phyloP scores from a whole-genome alignment of 2,888 invertebrate species.

The Stenchaetothrips biformis region DNA sequence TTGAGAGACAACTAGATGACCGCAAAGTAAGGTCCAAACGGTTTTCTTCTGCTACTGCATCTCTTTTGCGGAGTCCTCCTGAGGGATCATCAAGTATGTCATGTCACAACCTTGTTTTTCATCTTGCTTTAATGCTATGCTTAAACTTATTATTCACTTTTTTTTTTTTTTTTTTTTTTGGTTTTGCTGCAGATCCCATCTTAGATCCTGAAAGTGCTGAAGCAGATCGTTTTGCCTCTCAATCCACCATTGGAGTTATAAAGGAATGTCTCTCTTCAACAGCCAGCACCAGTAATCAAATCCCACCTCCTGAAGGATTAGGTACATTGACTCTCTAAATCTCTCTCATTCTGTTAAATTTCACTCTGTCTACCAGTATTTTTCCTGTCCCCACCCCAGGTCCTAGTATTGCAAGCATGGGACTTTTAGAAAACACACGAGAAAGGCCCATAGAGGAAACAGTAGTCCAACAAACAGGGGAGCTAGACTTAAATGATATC shows the following conservation, averaged over 20 bases:
- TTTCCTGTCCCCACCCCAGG: slow-evolving; percentile 32
- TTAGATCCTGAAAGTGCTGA: slow-evolving; percentile 45
- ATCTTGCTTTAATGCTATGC: slow-evolving; percentile 19
- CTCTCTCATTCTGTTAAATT: no score
- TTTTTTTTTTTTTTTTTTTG: slow-evolving; percentile 30
- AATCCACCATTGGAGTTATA: slow-evolving; percentile 48
- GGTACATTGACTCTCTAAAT: slow-evolving; percentile 30
- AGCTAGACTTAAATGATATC: slow-evolving; percentile 66
- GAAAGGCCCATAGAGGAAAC: slow-evolving; percentile 34
- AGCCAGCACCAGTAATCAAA: not conserved
- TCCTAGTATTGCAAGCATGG: slow-evolving; percentile 65
- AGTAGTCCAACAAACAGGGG: slow-evolving; percentile 46
- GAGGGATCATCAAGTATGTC: not conserved
- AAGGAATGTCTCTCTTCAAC: slow-evolving; percentile 46
- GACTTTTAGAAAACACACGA: slow-evolving; percentile 49
- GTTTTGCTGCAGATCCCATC: slow-evolving; percentile 40
- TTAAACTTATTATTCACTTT: not conserved
- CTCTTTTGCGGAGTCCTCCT: not conserved
- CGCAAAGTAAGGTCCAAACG: slow-evolving; percentile 51
- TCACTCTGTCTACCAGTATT: no score
- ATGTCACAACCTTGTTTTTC: no score
- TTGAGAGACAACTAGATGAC: slow-evolving; percentile 72
- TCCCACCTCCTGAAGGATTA: slow-evolving; percentile 30
- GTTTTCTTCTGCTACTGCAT: slow-evolving; percentile 35
- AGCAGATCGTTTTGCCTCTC: slow-evolving; percentile 48